Base-by-base conservation (phyloP, 2,888 invertebrate genomes). In the Ditula angustiorana region DNA sequence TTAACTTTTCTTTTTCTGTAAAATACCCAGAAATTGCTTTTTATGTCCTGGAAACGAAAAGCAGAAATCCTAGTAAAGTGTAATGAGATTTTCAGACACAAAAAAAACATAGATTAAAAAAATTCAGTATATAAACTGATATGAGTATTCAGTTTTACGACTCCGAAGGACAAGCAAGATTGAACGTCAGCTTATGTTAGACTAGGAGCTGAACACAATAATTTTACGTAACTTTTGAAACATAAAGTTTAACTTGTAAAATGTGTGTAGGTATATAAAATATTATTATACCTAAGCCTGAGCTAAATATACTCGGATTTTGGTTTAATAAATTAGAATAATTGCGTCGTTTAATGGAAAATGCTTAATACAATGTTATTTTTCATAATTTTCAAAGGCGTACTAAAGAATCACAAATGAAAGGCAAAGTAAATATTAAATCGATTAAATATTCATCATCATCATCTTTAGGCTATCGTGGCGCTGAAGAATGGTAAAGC, bases 61-160 rank as follows among this genome's bases (percentile, higher is more conserved):
- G 3, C n/a, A 10, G 16, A 28, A 28, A 16, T 16, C 10, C 16
- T 28, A n/a, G 28, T 10, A 28, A 21, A 28, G 28, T 21, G 4
- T 10, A 41, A 41, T 41, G 2, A 41, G 19, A 41, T 57, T 41
- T 37, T 11, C 41, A 41, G 28, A 33, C 41, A 11, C 37, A n/a
- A 23, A 81, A 82, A 78, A 73, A 73, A 69, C 61, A 74, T 71
- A 79, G 83, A 86, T 84, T 84, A 84, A 86, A 87, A 87, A 87
- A 86, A 74, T 87, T 87, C 78, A 66, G 49, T 65, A 71, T 75
- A 79, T 81, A 76, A 73, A 80, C 79, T 79, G 79, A 80, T 82
- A 82, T 87, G 84, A 85, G 85, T 83, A 81, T 75, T 77, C 76
- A 77, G 78, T 81, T 87, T 85, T 86, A 86, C 80, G 84, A 80